Evolutionary conservation across 2,797 vertebrate species (phyloP), one percentile per base, ranked within the genome.

Genomic region (Darevskia mixta): DNA sequence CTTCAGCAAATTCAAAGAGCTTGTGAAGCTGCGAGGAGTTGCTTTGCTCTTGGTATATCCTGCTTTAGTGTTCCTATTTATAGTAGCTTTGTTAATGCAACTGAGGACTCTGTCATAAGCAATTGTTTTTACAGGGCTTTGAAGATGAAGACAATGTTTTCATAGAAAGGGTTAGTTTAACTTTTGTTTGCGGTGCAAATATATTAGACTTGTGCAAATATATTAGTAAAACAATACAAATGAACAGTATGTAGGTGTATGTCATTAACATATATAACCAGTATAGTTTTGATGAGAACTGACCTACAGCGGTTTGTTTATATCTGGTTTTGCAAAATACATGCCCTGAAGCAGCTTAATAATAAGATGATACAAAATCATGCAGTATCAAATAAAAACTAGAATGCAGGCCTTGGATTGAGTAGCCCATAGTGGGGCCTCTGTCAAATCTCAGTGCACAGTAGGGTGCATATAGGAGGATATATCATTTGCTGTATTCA

Each of bases 1-100:
- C 67, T 86, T 73, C 35, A 29, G n/a, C 45, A 41, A 35, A 18
- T 88, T 88, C 15, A 80, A 25, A 80, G 55, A 23, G 61, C 43
- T 89, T 76, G n/a, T 66, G 71, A 38, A 23, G 17, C 71, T 67
- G n/a, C 55, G 41, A 5, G 1, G 82, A 29, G 45, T 72, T 38
- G 13, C 80, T 67, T 76, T 76, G 58, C 49, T 45, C n/a, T 78
- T 38, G 10, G 35, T 66, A 49, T 41, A 85, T 89, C 83, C n/a
- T 66, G 25, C 71, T 89, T 85, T 73, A 85, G 77, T 29, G 43
- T 85, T 81, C 78, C 88, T 89, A 76, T 89, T 85, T 81, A 85
- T 85, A 89, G 83, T 41, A 38, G 10, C 49, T 87, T 87, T 75
- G 87, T 85, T 85, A 81, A 35, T 85, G 55, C n/a, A 81, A 64